Evolutionary conservation across 2,888 invertebrate genomes (phyloP), one percentile per base, ranked within the genome.

Genomic region (Caenorhabditis drosophilae): DNA sequence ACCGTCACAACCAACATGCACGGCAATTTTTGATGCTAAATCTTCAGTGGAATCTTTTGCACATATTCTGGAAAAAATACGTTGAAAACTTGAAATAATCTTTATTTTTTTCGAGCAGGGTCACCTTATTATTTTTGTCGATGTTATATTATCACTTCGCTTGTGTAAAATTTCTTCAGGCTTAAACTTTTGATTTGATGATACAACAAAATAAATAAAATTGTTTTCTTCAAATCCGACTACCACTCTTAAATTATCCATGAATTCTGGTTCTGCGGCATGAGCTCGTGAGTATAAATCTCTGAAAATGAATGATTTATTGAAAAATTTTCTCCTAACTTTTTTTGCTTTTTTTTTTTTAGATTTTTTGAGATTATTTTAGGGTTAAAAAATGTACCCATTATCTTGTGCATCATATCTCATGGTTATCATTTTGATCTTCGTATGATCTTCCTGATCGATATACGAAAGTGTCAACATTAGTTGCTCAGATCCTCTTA

Each of bases 151-250:
- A 26, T 48, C 42, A 23, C 23, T 51, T 1, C 23, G 20, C 4
- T 38, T 55, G 7, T 48, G 58, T 7, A 48, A 34, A 23, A 62
- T 34, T 20, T 45, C 11, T 3, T 64, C 58, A 1, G 75, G 75
- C 31, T 72, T 68, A 25, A 70, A 61, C 0, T 59, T 53, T 38
- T 75, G 75, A 1, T n/a, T 41, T 0, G 61, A 16, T 1, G 70
- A 55, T 16, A 57, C 46, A 18, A 75, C 62, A 44, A 75, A 75
- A 45, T 62, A 75, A 7, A 62, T 57, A 34, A 54, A 58, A 15
- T 50, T 45, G 2, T 58, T 48, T 20, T 55, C 56, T 12, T 66
- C 59, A 44, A 74, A 74, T 6, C 67, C 60, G 12, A 36, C 25
- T 6, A 61, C 41, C 1, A 40, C 48, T 9, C 20, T 23, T 20